phyloP scores from a whole-genome alignment of 2,113 vertebrate species.

The Aplodontia rufa region DNA sequence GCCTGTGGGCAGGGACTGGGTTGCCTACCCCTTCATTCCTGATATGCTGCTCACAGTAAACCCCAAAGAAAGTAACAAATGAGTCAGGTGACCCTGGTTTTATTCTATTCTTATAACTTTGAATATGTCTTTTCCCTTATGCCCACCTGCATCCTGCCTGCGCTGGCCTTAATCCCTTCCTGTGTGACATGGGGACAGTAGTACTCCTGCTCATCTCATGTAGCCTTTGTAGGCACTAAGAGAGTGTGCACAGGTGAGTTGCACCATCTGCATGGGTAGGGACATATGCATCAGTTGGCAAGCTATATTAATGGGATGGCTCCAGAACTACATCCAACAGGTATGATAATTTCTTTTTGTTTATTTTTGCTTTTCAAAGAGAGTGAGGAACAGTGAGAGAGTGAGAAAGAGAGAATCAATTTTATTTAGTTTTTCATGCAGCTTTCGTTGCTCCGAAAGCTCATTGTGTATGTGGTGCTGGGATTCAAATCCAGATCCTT shows the following conservation, averaged over 20 bases:
- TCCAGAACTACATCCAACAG: not conserved
- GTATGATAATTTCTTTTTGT: not conserved
- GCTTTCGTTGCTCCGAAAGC: no score
- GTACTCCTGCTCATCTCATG: not conserved
- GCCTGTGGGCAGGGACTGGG: not conserved
- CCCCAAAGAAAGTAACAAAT: not conserved
- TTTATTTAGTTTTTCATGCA: no score
- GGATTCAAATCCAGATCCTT: no score
- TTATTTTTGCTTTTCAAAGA: no score
- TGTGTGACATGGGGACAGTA: not conserved
- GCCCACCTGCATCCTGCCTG: no score
- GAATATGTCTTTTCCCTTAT: not conserved
- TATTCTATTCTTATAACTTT: not conserved
- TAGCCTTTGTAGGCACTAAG: not conserved
- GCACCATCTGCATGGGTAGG: not conserved
- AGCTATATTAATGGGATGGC: fast-evolving
- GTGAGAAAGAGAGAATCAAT: no score
- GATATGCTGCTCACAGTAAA: not conserved
- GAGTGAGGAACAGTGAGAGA: no score
- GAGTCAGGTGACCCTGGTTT: not conserved
- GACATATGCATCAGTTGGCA: fast-evolving
- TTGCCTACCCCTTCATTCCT: not conserved
- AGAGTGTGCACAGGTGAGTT: fast-evolving
- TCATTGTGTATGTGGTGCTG: no score
- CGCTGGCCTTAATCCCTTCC: not conserved